Percentiles rank a stretch among this genome's conserved stretches.
Evolutionary conservation across 2,113 vertebrate species (phyloP).

Genomic region (Opisthocomus hoazin): DNA sequence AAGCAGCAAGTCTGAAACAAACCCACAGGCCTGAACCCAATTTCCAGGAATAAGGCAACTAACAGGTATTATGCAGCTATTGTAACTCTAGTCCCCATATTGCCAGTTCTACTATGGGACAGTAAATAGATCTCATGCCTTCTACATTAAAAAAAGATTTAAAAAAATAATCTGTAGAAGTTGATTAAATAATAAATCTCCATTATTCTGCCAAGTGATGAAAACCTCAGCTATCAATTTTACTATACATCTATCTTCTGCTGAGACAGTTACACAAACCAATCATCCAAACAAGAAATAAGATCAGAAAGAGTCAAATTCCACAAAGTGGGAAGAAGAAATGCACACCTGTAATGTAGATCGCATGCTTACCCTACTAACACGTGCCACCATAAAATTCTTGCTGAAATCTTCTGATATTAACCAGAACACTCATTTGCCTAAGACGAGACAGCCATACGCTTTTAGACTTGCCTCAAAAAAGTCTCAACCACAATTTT

Average conservation of each 20-base stretch:
- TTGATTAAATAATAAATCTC: background rate
- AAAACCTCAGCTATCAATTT: background rate
- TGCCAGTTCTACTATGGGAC: background rate
- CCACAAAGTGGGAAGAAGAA: background rate
- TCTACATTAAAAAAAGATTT: background rate
- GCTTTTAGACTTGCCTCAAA: background rate
- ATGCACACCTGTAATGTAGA: rapidly evolving
- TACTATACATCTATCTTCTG: background rate
- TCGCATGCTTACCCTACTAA: background rate
- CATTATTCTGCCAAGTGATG: background rate
- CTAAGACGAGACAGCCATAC: background rate
- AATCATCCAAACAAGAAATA: background rate
- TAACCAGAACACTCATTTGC: background rate
- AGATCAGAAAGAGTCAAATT: background rate
- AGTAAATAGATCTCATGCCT: background rate
- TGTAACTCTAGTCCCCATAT: background rate
- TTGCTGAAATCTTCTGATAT: too few species aligned
- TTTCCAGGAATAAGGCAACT: background rate
- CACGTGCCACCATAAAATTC: background rate
- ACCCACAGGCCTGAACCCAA: background rate
- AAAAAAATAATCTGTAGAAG: background rate
- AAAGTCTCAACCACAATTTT: background rate
- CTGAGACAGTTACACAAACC: background rate
- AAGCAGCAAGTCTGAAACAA: background rate
- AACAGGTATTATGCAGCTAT: background rate